Conservation (phyloP, 2,888 invertebrate genomes). For the Aromia moschata region DNA sequence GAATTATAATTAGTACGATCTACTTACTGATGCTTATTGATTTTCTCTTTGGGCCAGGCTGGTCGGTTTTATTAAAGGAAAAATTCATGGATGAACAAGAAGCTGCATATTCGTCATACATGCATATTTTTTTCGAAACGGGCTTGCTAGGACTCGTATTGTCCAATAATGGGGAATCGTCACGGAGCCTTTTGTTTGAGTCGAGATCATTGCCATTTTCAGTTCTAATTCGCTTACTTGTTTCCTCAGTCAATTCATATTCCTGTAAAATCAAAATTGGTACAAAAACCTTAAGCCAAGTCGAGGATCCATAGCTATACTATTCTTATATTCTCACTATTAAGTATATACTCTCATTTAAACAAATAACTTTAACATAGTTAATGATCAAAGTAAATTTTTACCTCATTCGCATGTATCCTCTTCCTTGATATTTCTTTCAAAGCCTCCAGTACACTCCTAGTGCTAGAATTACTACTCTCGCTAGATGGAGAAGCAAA, state of each 20-base stretch:
- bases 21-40: slow-evolving; percentile 44
- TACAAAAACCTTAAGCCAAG: too few relatives aligned
- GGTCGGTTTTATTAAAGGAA: slow-evolving; percentile 36
- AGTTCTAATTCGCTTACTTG: slow-evolving; percentile 50
- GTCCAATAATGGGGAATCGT: slow-evolving; percentile 39
- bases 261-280: slow-evolving; percentile 38
- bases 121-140: slow-evolving; percentile 51
- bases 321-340: too few relatives aligned
- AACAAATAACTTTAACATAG: background rate
- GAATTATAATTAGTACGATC: background rate
- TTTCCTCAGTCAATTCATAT: slow-evolving; percentile 46
- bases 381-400: background rate
- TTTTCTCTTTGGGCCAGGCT: slow-evolving; percentile 40
- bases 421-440: slow-evolving; percentile 69
- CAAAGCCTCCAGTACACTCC: slow-evolving; percentile 67
- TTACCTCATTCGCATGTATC: slow-evolving; percentile 63
- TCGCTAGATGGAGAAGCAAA: slow-evolving; percentile 15
- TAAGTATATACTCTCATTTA: too few relatives aligned
- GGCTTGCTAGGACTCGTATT: slow-evolving; percentile 33
- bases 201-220: slow-evolving; percentile 38
- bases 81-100: slow-evolving; percentile 53
- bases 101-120: slow-evolving; percentile 56
- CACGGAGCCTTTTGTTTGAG: slow-evolving; percentile 45
- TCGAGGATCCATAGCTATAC: too few relatives aligned
- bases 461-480: slow-evolving; percentile 50